Conservation (phyloP, 2,888 invertebrate species). For the Sphecodes monilicornis region DNA sequence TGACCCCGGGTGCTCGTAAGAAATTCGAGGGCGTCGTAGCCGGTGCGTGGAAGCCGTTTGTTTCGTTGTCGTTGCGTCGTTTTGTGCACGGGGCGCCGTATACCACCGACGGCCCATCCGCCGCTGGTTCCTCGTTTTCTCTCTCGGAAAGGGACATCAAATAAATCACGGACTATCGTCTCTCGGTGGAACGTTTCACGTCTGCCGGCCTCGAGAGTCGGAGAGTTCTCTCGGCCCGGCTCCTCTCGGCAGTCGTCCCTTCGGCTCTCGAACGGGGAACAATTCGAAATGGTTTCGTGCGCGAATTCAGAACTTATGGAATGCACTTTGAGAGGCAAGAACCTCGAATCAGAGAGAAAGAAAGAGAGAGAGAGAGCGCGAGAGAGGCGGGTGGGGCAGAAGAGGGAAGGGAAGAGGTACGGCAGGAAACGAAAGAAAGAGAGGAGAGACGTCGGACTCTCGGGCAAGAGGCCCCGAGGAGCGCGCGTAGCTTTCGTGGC, state of each 20-base stretch:
- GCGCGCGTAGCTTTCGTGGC: slow-evolving; percentile 40
- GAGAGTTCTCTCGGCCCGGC: slow-evolving; percentile 26
- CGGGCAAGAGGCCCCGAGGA: slow-evolving; percentile 29
- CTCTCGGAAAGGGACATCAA: slow-evolving; percentile 53
- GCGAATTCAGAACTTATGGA: slow-evolving; percentile 69
- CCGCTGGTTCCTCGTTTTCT: slow-evolving; percentile 61
- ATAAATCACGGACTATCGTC: slow-evolving; percentile 71
- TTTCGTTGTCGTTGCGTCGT: slow-evolving; percentile 61
- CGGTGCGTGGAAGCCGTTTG: slow-evolving; percentile 63
- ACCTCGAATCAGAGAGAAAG: background rate
- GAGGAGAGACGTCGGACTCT: slow-evolving; percentile 40
- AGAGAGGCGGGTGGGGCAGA: no score
- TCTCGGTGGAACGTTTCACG: slow-evolving; percentile 54
- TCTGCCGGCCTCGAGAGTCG: slow-evolving; percentile 14
- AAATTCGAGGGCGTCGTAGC: slow-evolving; percentile 66
- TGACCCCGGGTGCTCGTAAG: slow-evolving; percentile 62
- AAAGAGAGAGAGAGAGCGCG: background rate
- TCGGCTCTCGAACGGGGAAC: slow-evolving; percentile 48
- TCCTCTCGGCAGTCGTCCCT: slow-evolving; percentile 25
- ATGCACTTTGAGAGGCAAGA: slow-evolving; percentile 60
- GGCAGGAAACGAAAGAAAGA: background rate
- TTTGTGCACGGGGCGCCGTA: slow-evolving; percentile 60
- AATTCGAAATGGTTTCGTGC: slow-evolving; percentile 61
- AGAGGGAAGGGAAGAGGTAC: background rate
- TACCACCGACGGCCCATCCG: slow-evolving; percentile 53